Evolutionary conservation across 2,113 vertebrate species (phyloP), one percentile per base, ranked within the genome.

Genomic region (Cryptotis parvus): DNA sequence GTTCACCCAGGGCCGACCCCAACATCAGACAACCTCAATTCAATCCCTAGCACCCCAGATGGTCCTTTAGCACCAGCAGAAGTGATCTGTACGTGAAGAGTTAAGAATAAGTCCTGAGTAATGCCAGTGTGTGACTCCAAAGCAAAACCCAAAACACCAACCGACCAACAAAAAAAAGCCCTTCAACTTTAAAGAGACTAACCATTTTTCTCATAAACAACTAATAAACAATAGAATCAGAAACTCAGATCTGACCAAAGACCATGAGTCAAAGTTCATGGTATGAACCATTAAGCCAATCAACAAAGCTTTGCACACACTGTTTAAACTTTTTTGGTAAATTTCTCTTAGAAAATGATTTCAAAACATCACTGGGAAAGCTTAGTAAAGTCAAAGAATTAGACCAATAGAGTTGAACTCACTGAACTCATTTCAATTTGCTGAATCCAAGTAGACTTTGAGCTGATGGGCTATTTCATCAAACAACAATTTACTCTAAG

Each of bases 321-420:
- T 20, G 20, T 55, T 52, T 24, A 43, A 80, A 85, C 37, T 1
- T 41, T 92, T 78, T 55, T 39, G 33, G 39, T n/a, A 16, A 90
- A 49, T 6, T 85, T 91, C 52, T 88, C 70, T 86, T 65, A 79
- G 22, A 88, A 35, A 18, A 63, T 6, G 15, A 27, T 31, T 85
- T 77, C 26, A 24, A 73, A 86, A 73, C 9, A 76, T 43, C 52
- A 73, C 4, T 31, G 26, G 10, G 20, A 89, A 93, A 39, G 35
- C 43, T 75, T 35, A 33, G 31, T 31, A 82, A 95, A 80, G 6
- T 79, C 75, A 79, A 11, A 80, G 52, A 77, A 77, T 86, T 93
- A 43, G 75, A 90, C 70, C 43, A 75, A 14, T 91, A 87, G 55
- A 33, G 84, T 80, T 45, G 43, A 45, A 45, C 43, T 45, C 43